Percentiles rank a stretch among this genome's conserved stretches.
These are phyloP conservation scores for Neosilurus mollespiculum DNA, from an alignment of 2,797 vertebrate species.

Conservation along the genomic window DNA sequence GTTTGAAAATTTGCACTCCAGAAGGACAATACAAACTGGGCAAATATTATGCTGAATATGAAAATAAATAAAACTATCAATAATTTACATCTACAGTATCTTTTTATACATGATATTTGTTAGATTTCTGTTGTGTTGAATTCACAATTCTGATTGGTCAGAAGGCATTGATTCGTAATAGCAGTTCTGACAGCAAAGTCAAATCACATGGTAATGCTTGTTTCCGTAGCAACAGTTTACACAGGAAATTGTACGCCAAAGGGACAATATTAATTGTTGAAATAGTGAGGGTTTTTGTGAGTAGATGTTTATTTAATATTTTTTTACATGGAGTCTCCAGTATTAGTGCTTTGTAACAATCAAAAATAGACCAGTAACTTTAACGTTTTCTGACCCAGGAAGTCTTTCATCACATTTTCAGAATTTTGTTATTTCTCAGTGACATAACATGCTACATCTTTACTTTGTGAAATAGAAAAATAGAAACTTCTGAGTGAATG, in stretches of 20 bases:
- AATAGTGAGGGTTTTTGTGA: neutral
- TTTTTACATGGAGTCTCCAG: neutral
- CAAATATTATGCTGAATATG: neutral
- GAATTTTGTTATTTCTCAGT: neutral
- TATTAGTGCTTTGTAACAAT: neutral
- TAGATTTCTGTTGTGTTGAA: neutral
- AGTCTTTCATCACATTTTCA: neutral
- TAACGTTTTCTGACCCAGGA: neutral
- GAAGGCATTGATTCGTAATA: neutral
- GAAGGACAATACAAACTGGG: neutral
- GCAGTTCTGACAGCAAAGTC: neutral
- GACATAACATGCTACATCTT: neutral
- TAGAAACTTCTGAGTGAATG: neutral
- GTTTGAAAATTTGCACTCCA: neutral
- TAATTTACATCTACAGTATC: no score
- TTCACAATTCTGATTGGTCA: neutral
- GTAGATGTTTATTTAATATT: neutral
- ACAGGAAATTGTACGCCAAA: neutral
- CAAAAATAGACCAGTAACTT: neutral
- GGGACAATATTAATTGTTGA: neutral
- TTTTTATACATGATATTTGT: neutral
- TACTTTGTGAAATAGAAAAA: neutral
- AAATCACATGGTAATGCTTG: neutral
- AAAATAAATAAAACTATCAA: neutral
- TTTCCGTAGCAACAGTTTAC: neutral